Base-by-base conservation (phyloP, 2,888 invertebrate species). In the Caenorhabditis macrosperma region DNA sequence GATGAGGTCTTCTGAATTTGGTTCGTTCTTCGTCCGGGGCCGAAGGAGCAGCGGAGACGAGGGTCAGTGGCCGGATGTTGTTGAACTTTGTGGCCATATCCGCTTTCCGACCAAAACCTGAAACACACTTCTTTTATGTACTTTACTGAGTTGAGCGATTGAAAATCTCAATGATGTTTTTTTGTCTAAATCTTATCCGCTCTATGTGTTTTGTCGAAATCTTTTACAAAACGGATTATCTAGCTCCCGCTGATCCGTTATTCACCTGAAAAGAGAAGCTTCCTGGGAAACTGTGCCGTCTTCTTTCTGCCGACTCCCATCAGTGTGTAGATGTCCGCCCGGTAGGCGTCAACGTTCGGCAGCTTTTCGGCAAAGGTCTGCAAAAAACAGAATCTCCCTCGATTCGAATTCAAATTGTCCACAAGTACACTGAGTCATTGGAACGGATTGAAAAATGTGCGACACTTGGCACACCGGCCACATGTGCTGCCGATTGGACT, bases 221-320 rank as follows among this genome's bases (percentile, higher is more conserved):
- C 33, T 38, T 54, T 41, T 3, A 35, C 50, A n/a, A 33, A 33
- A 12, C 38, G 15, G 38, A 38, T 38, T 33, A 33, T 33, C 22
- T n/a, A n/a, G n/a, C 44, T 28, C 35, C 38, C 17, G 4, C 33
- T 22, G 12, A 33, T n/a, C 38, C 33, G 33, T 10, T 5, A 33
- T 41, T 33, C 33, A 72, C 72, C 72, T 46, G 79, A 48, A 9
- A 75, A 69, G 38, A 80, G 20, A 26, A 80, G 15, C 38, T 80
- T 80, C 20, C 4, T 26, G 1, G 80, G 80, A 12, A 80, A 66
- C 30, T 44, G 54, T 7, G 61, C 44, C 1, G 71, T 76, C 20
- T 80, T 80, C 52, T 71, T 80, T 12, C 80, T 12, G 28, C 80
- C 80, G 5, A 80, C 63, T 24, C 80, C 80, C 61, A 80, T 55